These are phyloP conservation scores for Ammodytes dubius DNA, from an alignment of 2,113 vertebrate genomes.

Conservation along the genomic window DNA sequence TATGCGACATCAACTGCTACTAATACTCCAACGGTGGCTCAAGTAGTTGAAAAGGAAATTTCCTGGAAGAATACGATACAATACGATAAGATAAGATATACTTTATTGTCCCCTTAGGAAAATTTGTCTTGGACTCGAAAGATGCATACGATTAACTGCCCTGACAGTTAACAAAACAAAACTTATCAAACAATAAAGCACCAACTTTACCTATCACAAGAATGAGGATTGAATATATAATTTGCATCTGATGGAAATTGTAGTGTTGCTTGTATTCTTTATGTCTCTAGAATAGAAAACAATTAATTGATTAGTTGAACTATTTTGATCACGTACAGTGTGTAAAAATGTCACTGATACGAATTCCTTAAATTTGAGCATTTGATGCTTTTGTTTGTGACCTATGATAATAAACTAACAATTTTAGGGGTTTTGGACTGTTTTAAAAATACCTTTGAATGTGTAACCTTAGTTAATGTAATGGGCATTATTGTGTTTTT, in stretches of 20 bases:
- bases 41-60: slow-evolving; percentile 6
- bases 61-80: slow-evolving; percentile 7
- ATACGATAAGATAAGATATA: no score
- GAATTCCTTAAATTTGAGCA: neutral
- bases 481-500: neutral
- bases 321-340: neutral
- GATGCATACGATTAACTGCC: no score
- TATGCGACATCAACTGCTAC: neutral
- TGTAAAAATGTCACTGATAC: neutral
- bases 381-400: neutral
- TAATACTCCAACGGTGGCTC: neutral
- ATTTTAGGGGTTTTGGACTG: neutral
- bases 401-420: neutral
- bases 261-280: neutral
- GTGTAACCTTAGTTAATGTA: neutral
- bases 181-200: no score
- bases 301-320: neutral
- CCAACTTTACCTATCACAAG: neutral
- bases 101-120: no score
- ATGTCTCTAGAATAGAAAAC: neutral
- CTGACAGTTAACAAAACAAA: no score
- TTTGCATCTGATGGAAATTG: slow-evolving; percentile 15
- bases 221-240: slow-evolving; percentile 27
- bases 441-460: neutral
- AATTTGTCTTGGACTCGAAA: no score